Evolutionary conservation across 2,113 vertebrate genomes (phyloP).

Genomic region (Mormyrus lacerda): DNA sequence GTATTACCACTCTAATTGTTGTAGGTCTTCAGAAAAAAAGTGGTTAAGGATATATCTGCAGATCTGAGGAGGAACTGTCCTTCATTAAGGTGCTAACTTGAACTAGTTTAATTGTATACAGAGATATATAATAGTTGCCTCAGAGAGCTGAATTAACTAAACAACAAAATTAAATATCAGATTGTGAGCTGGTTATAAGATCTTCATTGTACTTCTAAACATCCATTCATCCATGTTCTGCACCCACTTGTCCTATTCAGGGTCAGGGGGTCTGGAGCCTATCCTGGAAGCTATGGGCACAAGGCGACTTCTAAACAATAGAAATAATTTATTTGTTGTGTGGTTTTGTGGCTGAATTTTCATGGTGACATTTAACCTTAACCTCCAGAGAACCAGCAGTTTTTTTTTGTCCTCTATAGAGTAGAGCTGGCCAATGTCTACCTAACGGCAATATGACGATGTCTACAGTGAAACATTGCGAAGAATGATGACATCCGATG

Average conservation of each 20-base stretch:
- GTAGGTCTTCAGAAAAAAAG: not conserved
- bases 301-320: not conserved
- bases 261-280: not conserved
- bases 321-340: not conserved
- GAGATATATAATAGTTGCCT: not conserved
- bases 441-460: not conserved
- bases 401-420: not conserved
- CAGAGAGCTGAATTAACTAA: not conserved
- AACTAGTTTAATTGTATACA: not conserved
- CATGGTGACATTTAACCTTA: not conserved
- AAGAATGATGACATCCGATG: no score
- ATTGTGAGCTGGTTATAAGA: not conserved
- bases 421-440: not conserved
- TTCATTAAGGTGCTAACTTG: not conserved
- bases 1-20: not conserved
- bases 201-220: not conserved
- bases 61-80: not conserved
- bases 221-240: not conserved
- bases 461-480: not conserved
- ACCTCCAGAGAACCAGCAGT: not conserved
- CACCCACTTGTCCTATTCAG: not conserved
- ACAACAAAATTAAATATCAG: not conserved
- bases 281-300: not conserved
- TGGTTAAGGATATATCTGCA: not conserved
- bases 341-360: not conserved